phyloP scores from a whole-genome alignment of 2,888 invertebrate species.

The Eupithecia dodoneata region DNA sequence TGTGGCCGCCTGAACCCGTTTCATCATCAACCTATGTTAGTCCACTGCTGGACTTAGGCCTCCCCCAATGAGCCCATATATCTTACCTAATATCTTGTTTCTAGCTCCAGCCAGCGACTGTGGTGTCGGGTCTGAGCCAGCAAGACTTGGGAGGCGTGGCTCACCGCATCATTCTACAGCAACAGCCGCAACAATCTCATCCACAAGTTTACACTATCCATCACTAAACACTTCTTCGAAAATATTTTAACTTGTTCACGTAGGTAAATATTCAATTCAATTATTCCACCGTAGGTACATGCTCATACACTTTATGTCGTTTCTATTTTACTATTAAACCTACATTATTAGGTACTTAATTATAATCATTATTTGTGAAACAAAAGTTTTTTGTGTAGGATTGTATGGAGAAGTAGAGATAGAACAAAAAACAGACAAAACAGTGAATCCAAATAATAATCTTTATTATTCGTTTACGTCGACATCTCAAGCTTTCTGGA shows the following conservation, averaged over 20 bases:
- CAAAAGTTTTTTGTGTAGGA: no score
- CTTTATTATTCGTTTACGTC: background rate
- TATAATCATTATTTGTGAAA: no score
- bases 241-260: background rate
- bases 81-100: conserved; percentile 3
- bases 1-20: no score
- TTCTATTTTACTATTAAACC: no score
- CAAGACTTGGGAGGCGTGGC: conserved; percentile 73
- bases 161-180: conserved; percentile 79
- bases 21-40: no score
- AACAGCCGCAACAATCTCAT: conserved; percentile 59
- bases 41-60: no score
- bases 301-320: no score
- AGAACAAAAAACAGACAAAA: no score
- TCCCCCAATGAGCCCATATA: no score
- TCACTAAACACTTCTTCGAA: conserved; percentile 48
- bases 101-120: conserved; percentile 72
- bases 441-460: background rate
- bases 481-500: background rate
- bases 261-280: background rate
- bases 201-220: conserved; percentile 78
- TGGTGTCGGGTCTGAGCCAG: conserved; percentile 68
- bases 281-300: no score
- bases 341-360: no score
- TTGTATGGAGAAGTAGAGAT: no score